These are phyloP conservation scores for Tetragonula carbonaria DNA, from an alignment of 2,888 invertebrate genomes.

Conservation along the genomic window DNA sequence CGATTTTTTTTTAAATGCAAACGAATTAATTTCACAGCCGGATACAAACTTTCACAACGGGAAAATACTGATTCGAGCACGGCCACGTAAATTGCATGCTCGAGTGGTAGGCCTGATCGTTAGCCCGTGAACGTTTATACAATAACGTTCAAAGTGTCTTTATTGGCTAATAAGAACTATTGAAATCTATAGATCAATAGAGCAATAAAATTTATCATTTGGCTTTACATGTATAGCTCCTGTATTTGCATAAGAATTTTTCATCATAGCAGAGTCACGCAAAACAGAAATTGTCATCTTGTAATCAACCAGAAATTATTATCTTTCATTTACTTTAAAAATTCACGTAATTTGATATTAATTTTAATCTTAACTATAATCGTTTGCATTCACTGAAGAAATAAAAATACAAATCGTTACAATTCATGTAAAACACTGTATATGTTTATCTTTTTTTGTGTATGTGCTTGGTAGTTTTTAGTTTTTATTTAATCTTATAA, in stretches of 20 bases:
- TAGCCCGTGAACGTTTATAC: conserved; percentile 66
- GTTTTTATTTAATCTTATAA: too few species aligned
- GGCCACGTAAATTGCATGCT: conserved; percentile 48
- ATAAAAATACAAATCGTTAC: too few species aligned
- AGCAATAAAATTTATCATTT: conserved; percentile 48
- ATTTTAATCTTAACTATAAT: too few species aligned
- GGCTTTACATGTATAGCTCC: neutral
- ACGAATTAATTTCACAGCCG: conserved; percentile 64
- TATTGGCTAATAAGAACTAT: conserved; percentile 53
- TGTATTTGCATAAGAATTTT: conserved; percentile 37
- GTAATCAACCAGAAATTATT: neutral
- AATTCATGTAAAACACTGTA: too few species aligned
- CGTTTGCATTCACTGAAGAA: too few species aligned
- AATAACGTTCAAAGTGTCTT: conserved; percentile 58
- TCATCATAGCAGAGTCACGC: neutral
- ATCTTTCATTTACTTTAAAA: neutral
- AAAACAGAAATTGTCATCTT: neutral
- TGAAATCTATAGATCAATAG: conserved; percentile 56
- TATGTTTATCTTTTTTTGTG: too few species aligned
- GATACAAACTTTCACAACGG: conserved; percentile 71
- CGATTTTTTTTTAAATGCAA: conserved; percentile 48
- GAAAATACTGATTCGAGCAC: conserved; percentile 70
- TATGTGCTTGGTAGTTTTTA: too few species aligned
- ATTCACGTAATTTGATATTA: too few species aligned
- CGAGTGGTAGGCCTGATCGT: conserved; percentile 52